Base-by-base conservation (phyloP, 2,888 invertebrate species). In the Augochlorella aurata region DNA sequence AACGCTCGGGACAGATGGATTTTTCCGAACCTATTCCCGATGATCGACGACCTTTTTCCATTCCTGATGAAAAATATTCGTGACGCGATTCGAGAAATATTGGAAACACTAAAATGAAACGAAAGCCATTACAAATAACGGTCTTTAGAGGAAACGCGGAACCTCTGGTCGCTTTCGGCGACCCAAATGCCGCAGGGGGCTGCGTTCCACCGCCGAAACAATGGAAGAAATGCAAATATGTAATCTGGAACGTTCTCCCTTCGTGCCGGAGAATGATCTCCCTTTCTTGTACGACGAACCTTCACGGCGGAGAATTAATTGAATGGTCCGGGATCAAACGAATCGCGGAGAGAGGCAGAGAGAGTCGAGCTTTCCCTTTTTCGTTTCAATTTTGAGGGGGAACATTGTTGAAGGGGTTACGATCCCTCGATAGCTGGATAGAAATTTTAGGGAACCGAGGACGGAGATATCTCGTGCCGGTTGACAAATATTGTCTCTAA, bases 401-500 rank as follows among this genome's bases (percentile, higher is more conserved):
- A 45, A 29, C n/a, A 66, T 66, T 10, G 44, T 66, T 24, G 9
- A 2, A 5, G 24, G 24, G 38, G 65, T 77, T 65, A 29, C 47
- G 29, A 69, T 47, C 5, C 2, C n/a, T 1, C n/a, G 18, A 24
- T 47, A 21, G 3, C 29, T 66, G 54, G 73, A 73, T 77, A 12
- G 8, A 54, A 49, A n/a, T 16, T 50, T 24, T 10, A 16, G 16
- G 8, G 2, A 2, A 16, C n/a, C n/a, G 16, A 16, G 29, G 52
- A 63, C 72, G 14, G 29, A 21, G 47, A 45, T 61, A 58, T 24
- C 54, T 63, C 24, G n/a, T 4, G 16, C n/a, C 29, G 72, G 45
- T 54, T 65, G n/a, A 29, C 44, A 47, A 77, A 77, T 29, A 72
- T 72, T 76, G 50, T 72, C 29, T 29, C 52, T 47, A 72, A 72